Conservation (phyloP, 2,888 invertebrate species). For the Pyrrhosoma nymphula region DNA sequence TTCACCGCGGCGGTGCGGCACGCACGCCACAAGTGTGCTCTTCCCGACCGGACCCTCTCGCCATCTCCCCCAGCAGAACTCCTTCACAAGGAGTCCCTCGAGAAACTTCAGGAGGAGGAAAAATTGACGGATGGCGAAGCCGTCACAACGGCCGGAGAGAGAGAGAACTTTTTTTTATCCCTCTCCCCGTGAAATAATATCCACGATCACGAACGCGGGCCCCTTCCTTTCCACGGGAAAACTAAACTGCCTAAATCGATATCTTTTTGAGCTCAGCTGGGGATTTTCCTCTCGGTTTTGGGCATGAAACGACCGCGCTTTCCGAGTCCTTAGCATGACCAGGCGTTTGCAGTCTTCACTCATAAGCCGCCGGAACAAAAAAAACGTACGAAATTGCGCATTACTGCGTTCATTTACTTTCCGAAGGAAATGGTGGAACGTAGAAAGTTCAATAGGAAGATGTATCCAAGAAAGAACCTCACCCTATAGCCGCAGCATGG, state of each 20-base stretch:
- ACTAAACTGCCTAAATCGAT: constrained; percentile 19
- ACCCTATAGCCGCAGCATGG: too few species aligned
- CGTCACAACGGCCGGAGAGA: not conserved
- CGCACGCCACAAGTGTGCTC: constrained; percentile 20
- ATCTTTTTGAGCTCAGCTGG: not conserved
- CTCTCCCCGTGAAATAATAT: not conserved
- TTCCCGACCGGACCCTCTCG: not conserved
- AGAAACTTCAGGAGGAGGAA: not conserved
- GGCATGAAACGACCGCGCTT: not conserved
- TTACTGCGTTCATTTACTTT: not conserved
- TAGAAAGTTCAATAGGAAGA: not conserved
- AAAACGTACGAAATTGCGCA: not conserved
- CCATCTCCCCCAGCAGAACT: not conserved
- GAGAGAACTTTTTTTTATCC: not conserved
- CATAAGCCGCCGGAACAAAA: not conserved
- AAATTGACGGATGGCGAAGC: constrained; percentile 3
- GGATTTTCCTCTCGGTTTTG: not conserved
- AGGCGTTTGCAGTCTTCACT: not conserved
- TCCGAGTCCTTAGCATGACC: not conserved
- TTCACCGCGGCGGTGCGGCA: constrained; percentile 33
- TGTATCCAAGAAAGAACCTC: not conserved
- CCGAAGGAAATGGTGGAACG: not conserved
- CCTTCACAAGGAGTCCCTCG: not conserved
- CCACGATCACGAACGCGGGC: not conserved
- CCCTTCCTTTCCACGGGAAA: not conserved